A percentile compares a stretch with the other conserved stretches of the same genome.
Conservation (phyloP, 2,113 vertebrate genomes). For the Ramphastos sulfuratus region DNA sequence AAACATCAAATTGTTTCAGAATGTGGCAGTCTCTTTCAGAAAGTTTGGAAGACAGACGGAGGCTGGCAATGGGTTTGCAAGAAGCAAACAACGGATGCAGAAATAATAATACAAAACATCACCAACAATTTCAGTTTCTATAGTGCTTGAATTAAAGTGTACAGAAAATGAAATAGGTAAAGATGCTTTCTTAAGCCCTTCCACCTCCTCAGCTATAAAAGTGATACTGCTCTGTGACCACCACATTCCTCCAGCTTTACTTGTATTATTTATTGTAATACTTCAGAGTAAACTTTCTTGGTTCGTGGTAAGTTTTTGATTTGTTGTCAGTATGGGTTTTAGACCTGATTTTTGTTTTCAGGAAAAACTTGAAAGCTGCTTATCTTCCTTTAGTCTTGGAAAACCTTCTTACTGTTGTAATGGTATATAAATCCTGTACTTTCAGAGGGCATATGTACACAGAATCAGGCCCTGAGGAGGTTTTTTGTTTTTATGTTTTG, state of each 20-base stretch:
- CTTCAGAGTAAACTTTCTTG: not conserved
- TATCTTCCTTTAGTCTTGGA: not conserved
- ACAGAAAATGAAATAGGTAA: not conserved
- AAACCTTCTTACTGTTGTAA: not conserved
- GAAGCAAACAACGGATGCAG: not conserved
- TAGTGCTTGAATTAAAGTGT: not conserved
- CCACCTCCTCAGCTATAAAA: rapidly evolving
- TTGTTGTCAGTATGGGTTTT: not conserved
- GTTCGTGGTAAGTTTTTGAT: not conserved
- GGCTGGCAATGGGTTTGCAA: not conserved
- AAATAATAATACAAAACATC: not conserved
- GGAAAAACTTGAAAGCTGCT: not conserved
- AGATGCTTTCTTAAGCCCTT: not conserved
- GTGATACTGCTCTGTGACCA: not conserved
- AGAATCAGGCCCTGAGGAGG: not conserved
- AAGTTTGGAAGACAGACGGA: not conserved
- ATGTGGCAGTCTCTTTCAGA: no score
- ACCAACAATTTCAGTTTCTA: not conserved
- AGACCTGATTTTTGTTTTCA: not conserved
- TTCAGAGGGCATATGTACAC: not conserved
- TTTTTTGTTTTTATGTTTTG: no score
- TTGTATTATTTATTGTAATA: not conserved
- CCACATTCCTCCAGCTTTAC: not conserved
- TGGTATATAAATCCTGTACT: not conserved
- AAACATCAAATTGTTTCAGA: no score